phyloP scores from a whole-genome alignment of 2,888 invertebrate species.

The Slavum lentiscoides region DNA sequence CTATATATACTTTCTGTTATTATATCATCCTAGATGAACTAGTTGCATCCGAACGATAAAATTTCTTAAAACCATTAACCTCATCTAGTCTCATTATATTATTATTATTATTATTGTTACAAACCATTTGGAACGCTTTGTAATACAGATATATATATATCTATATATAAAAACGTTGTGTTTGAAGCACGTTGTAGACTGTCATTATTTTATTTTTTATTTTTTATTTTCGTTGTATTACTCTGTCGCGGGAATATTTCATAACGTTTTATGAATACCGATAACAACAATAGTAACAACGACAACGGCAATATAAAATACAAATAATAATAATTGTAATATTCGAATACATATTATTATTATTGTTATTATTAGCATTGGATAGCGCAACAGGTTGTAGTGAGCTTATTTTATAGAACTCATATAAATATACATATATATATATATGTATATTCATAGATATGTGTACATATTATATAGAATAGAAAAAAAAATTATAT shows the following conservation, averaged over 20 bases:
- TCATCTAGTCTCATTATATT: conserved; percentile 50
- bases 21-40: conserved; percentile 49
- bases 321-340: conserved; percentile 4
- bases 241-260: conserved; percentile 1
- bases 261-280: background rate
- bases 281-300: background rate
- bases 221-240: background rate
- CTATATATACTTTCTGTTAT: background rate
- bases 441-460: background rate
- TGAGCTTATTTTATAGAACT: conserved; percentile 24
- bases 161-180: conserved; percentile 19
- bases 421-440: conserved; percentile 6
- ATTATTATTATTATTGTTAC: conserved; percentile 27
- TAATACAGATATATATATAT: conserved; percentile 20
- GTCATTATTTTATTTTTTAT: conserved; percentile 14
- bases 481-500: too few species aligned
- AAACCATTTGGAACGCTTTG: conserved; percentile 41
- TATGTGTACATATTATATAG: background rate
- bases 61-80: conserved; percentile 33
- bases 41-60: conserved; percentile 46
- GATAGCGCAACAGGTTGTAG: conserved; percentile 32
- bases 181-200: conserved; percentile 51
- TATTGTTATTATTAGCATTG: background rate
- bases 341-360: background rate
- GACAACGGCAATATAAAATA: background rate